Percentiles rank a stretch among this genome's conserved stretches.
These are phyloP conservation scores for Trissoscelio sp. DNA, from an alignment of 2,888 invertebrate species.

Conservation along the genomic window DNA sequence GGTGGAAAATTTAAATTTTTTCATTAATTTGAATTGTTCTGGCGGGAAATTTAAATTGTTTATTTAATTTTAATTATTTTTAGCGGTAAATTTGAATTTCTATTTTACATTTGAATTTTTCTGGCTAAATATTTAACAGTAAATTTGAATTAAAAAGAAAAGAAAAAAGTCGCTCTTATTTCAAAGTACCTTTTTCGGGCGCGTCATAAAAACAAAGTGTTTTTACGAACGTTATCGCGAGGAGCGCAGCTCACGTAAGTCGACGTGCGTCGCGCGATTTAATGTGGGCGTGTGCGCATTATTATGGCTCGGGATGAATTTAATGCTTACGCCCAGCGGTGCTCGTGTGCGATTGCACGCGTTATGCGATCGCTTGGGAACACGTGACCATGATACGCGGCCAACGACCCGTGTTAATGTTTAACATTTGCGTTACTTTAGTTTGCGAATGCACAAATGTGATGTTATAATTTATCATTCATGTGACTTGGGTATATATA, in stretches of 20 bases:
- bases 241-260: constrained; percentile 56
- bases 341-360: constrained; percentile 49
- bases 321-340: constrained; percentile 71
- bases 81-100: too few relatives aligned
- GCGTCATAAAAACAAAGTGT: constrained; percentile 44
- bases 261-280: constrained; percentile 69
- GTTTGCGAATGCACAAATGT: background rate
- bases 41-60: too few relatives aligned
- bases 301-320: constrained; percentile 74
- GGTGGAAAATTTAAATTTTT: too few relatives aligned
- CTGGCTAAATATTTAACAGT: too few relatives aligned
- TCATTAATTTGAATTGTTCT: too few relatives aligned
- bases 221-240: constrained; percentile 76
- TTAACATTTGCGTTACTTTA: background rate
- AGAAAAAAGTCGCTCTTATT: constrained; percentile 30
- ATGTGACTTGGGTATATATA: too few relatives aligned
- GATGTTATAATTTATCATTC: background rate
- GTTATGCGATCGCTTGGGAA: constrained; percentile 66
- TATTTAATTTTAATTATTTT: too few relatives aligned
- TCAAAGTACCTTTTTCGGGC: constrained; percentile 24
- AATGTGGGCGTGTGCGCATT: constrained; percentile 72
- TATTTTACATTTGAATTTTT: too few relatives aligned
- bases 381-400: constrained; percentile 52
- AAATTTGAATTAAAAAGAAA: too few relatives aligned
- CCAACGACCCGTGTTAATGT: constrained; percentile 42